A percentile compares a stretch with the other conserved stretches of the same genome.
phyloP scores from a whole-genome alignment of 1,140 invertebrate species.

The Heterodera carotae region DNA sequence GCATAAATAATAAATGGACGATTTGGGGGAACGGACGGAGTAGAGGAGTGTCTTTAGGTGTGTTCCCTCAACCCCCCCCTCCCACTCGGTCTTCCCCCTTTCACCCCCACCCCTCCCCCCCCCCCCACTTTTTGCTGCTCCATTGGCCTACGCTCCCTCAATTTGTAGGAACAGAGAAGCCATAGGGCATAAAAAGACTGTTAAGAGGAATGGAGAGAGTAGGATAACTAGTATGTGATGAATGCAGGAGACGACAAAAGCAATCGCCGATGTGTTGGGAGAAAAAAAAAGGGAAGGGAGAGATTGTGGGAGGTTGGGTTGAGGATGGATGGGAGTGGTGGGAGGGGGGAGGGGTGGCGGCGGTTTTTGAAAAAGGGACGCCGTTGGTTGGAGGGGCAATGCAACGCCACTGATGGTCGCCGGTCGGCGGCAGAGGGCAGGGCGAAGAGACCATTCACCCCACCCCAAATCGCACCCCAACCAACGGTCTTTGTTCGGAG shows the following conservation, averaged over 20 bases:
- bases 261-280: neutral
- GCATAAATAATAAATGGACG: slow-evolving; percentile 20
- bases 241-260: neutral
- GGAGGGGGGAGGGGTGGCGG: neutral
- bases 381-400: neutral
- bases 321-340: neutral
- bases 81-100: neutral
- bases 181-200: slow-evolving; percentile 1
- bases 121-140: neutral
- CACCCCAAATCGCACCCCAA: neutral
- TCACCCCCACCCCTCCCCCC: too few relatives aligned
- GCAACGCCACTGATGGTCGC: neutral
- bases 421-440: neutral
- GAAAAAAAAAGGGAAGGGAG: neutral
- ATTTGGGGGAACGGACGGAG: slow-evolving; percentile 9
- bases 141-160: slow-evolving; percentile 2
- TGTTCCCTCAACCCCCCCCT: neutral
- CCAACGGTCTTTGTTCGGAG: slow-evolving; percentile 13
- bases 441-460: neutral
- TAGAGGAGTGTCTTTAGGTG: slow-evolving; percentile 4
- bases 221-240: neutral
- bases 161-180: slow-evolving; percentile 1
- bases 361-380: slow-evolving; percentile 21
- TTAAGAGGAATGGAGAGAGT: neutral
- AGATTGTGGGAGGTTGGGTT: too few relatives aligned